phyloP scores from a whole-genome alignment of 30 jellyfish, hydroid and myxozoan species.

The Pelagia noctiluca region DNA sequence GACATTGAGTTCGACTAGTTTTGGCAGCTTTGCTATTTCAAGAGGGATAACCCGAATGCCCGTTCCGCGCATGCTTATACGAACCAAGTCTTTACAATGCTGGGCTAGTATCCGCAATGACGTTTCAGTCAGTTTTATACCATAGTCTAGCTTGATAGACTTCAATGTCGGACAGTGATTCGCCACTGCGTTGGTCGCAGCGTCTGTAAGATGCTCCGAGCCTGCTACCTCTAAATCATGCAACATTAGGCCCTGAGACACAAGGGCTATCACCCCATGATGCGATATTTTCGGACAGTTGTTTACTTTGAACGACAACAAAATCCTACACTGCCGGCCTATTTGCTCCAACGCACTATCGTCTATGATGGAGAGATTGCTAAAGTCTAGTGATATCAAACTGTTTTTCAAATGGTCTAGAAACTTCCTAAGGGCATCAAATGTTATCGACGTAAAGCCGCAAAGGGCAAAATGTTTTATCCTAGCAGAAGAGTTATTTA shows the following conservation, averaged over 20 bases:
- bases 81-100: slow-evolving; percentile 72
- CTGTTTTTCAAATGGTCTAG: slow-evolving; percentile 75
- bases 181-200: slow-evolving; percentile 71
- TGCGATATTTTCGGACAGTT: slow-evolving; percentile 82
- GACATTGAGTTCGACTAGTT: slow-evolving; percentile 64
- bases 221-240: slow-evolving; percentile 84
- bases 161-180: slow-evolving; percentile 80
- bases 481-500: slow-evolving; percentile 85
- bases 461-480: slow-evolving; percentile 89
- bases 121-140: slow-evolving; percentile 76
- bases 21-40: slow-evolving; percentile 61
- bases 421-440: slow-evolving; percentile 83
- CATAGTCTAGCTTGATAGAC: slow-evolving; percentile 78
- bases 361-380: slow-evolving; percentile 74
- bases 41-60: slow-evolving; percentile 79
- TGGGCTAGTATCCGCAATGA: slow-evolving; percentile 71
- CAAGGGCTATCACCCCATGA: slow-evolving; percentile 70
- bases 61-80: slow-evolving; percentile 84
- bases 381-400: slow-evolving; percentile 81
- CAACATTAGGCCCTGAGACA: slow-evolving; percentile 56
- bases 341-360: slow-evolving; percentile 84
- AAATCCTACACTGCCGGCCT: slow-evolving; percentile 76
- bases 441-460: slow-evolving; percentile 83
- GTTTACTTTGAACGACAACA: slow-evolving; percentile 70
- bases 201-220: slow-evolving; percentile 84